phyloP scores from a whole-genome alignment of 1,140 invertebrate genomes.

The Trypoxylus dichotomus region DNA sequence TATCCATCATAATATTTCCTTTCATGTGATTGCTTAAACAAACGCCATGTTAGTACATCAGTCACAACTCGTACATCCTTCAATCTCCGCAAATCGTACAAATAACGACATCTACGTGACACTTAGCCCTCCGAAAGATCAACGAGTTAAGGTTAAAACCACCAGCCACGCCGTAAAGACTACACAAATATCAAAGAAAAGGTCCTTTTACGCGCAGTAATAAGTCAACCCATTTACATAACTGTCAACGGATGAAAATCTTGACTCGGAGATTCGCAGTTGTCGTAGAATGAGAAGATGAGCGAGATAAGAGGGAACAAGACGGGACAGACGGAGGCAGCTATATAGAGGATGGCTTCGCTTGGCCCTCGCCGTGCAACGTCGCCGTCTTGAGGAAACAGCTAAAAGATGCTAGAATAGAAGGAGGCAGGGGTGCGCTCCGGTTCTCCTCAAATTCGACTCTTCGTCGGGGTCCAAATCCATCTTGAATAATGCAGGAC shows the following conservation, averaged over 20 bases:
- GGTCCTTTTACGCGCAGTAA: slow-evolving; percentile 24
- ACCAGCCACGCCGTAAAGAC: background rate
- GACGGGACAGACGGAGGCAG: background rate
- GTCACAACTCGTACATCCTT: background rate
- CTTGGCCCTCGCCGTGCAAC: background rate
- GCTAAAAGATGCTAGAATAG: background rate
- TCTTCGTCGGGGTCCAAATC: background rate
- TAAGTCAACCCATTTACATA: slow-evolving; percentile 40
- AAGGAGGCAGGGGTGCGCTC: background rate
- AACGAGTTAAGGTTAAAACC: background rate
- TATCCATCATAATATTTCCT: background rate
- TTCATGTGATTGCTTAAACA: too few species aligned
- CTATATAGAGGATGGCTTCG: background rate
- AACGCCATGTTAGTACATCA: background rate
- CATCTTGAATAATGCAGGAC: slow-evolving; percentile 22
- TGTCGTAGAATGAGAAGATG: background rate
- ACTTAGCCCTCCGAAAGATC: background rate
- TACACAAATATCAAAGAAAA: background rate
- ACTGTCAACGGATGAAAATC: slow-evolving; percentile 36
- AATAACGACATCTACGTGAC: background rate
- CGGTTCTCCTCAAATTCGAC: background rate
- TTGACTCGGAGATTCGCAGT: slow-evolving; percentile 14
- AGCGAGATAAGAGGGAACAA: background rate
- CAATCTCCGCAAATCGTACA: background rate
- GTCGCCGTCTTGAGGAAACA: background rate